phyloP scores from a whole-genome alignment of 2,888 invertebrate species.

The Oasisia sp. region DNA sequence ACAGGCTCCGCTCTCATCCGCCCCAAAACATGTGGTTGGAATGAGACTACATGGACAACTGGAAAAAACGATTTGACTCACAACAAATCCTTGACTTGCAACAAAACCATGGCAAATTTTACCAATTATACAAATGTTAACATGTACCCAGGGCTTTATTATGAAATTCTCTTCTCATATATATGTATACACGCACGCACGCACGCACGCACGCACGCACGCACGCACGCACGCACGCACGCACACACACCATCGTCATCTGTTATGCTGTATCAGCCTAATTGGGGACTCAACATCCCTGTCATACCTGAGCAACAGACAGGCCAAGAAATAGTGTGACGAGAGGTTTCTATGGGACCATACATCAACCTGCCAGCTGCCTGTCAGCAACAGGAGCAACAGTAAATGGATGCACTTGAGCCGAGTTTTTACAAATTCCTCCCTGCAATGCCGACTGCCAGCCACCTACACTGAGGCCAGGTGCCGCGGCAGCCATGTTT shows the following conservation, averaged over 20 bases:
- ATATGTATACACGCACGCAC: no score
- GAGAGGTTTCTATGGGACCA: neutral
- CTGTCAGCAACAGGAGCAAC: neutral
- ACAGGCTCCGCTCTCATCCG: neutral
- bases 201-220: no score
- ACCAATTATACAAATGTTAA: neutral
- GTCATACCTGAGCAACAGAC: neutral
- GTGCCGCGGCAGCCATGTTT: neutral
- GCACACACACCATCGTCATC: neutral
- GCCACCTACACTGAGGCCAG: neutral
- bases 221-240: no score
- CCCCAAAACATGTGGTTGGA: neutral
- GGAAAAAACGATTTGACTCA: neutral
- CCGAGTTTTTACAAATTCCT: neutral
- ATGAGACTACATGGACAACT: neutral
- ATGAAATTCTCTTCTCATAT: no score
- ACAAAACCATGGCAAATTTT: neutral
- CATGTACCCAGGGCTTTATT: neutral
- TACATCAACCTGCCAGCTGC: neutral
- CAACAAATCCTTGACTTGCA: neutral
- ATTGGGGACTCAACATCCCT: neutral
- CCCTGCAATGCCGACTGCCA: neutral
- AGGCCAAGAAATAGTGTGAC: neutral
- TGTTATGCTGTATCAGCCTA: neutral
- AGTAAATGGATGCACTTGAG: slow-evolving; percentile 2